Percentiles rank a stretch among this genome's conserved stretches.
Evolutionary conservation across 2,888 invertebrate species (phyloP).

Genomic region (Gryllus longicercus): DNA sequence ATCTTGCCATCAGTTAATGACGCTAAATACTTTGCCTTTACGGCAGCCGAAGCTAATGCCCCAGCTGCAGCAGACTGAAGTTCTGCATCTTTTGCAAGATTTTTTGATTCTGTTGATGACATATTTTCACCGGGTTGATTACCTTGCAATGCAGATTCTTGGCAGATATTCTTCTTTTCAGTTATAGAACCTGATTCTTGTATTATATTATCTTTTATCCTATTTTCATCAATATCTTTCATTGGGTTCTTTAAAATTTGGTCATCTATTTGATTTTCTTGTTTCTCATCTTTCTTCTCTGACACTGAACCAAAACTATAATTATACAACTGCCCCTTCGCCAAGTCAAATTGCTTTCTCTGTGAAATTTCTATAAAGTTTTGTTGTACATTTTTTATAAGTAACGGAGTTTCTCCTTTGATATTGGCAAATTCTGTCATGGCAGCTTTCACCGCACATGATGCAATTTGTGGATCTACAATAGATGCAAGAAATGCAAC

Average conservation of each 20-base stretch:
- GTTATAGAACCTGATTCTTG: slow-evolving; percentile 39
- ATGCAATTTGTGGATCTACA: slow-evolving; percentile 96
- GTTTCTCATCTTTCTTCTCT: slow-evolving; percentile 47
- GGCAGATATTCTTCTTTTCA: slow-evolving; percentile 44
- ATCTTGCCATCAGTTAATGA: slow-evolving; percentile 99
- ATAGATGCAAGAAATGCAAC: slow-evolving; percentile 98
- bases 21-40: slow-evolving; percentile 98
- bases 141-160: slow-evolving; percentile 44
- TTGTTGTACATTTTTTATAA: background rate
- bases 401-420: slow-evolving; percentile 57
- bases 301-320: slow-evolving; percentile 90
- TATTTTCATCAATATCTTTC: slow-evolving; percentile 44
- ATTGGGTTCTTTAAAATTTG: slow-evolving; percentile 39
- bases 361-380: background rate
- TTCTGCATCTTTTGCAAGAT: slow-evolving; percentile 65
- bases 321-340: slow-evolving; percentile 56
- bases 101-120: slow-evolving; percentile 42
- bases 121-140: slow-evolving; percentile 39
- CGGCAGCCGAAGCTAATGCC: slow-evolving; percentile 94
- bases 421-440: slow-evolving; percentile 98
- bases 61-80: slow-evolving; percentile 94
- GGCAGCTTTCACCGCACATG: slow-evolving; percentile 95
- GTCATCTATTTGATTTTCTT: slow-evolving; percentile 41
- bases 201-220: slow-evolving; percentile 40
- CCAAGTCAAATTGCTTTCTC: background rate